These are phyloP conservation scores for Acanthacorydalis orientalis DNA, from an alignment of 2,888 invertebrate species.

Conservation along the genomic window DNA sequence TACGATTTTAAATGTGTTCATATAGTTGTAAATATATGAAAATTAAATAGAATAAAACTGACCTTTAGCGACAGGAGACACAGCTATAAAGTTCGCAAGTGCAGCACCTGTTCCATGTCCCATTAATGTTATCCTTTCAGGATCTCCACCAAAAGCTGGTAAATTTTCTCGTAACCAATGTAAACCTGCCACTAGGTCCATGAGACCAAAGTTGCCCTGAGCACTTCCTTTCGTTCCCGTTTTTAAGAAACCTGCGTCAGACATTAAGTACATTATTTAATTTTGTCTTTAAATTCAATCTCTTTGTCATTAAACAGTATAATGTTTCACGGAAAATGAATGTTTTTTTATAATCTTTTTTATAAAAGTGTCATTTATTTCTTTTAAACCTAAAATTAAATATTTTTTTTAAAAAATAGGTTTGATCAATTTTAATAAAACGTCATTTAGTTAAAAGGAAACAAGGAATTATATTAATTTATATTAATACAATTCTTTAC, in stretches of 20 bases:
- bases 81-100: constrained; percentile 86
- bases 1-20: too few species aligned
- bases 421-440: too few species aligned
- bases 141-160: constrained; percentile 89
- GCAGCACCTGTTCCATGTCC: constrained; percentile 96
- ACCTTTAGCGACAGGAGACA: constrained; percentile 93
- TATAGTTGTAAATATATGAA: too few species aligned
- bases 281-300: neutral
- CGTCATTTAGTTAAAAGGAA: too few species aligned
- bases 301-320: too few species aligned
- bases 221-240: constrained; percentile 78
- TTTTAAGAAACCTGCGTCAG: constrained; percentile 66
- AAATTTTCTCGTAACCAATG: constrained; percentile 95
- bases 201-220: constrained; percentile 80
- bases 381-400: too few species aligned
- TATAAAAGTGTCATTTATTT: too few species aligned
- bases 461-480: too few species aligned
- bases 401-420: too few species aligned
- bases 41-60: constrained; percentile 16
- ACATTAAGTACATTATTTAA: constrained; percentile 5
- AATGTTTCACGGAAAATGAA: too few species aligned
- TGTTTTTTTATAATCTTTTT: too few species aligned
- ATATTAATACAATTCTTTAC: too few species aligned
- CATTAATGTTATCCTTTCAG: constrained; percentile 80
- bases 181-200: constrained; percentile 86